Percentiles rank a stretch among this genome's conserved stretches.
phyloP scores from a whole-genome alignment of 2,888 invertebrate genomes.

The Digitonthophagus gazella region DNA sequence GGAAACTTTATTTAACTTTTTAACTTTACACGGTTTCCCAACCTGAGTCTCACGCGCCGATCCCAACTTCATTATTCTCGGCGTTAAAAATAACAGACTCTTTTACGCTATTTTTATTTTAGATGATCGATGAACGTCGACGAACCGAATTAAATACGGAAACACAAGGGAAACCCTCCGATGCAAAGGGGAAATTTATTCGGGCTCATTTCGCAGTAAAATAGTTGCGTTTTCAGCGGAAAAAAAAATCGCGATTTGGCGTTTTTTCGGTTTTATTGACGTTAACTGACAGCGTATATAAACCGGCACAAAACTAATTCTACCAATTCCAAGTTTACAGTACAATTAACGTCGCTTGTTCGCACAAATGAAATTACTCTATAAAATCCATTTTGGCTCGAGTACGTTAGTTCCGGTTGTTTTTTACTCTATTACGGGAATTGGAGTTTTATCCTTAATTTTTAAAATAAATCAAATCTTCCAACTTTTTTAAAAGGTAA shows the following conservation, averaged over 20 bases:
- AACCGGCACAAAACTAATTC: background rate
- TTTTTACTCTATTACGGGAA: background rate
- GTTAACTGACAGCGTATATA: background rate
- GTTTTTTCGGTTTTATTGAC: background rate
- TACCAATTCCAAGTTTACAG: background rate
- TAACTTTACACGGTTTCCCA: background rate
- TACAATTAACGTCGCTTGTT: background rate
- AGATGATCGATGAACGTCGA: background rate
- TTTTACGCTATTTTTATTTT: background rate
- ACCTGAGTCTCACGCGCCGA: background rate
- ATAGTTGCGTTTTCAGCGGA: too few relatives aligned
- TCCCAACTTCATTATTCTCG: background rate
- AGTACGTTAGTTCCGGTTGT: background rate
- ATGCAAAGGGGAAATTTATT: background rate
- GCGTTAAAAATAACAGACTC: background rate
- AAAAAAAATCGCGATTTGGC: background rate
- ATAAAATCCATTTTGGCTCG: background rate
- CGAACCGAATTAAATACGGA: background rate
- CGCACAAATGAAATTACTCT: background rate
- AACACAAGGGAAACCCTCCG: background rate
- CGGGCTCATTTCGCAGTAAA: background rate
- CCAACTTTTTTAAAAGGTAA: background rate
- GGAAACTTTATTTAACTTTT: background rate
- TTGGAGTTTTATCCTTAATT: background rate
- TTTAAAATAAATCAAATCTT: background rate